Evolutionary conservation across 2,113 vertebrate genomes (phyloP), one percentile per base, ranked within the genome.

Genomic region (Alexandromys fortis): DNA sequence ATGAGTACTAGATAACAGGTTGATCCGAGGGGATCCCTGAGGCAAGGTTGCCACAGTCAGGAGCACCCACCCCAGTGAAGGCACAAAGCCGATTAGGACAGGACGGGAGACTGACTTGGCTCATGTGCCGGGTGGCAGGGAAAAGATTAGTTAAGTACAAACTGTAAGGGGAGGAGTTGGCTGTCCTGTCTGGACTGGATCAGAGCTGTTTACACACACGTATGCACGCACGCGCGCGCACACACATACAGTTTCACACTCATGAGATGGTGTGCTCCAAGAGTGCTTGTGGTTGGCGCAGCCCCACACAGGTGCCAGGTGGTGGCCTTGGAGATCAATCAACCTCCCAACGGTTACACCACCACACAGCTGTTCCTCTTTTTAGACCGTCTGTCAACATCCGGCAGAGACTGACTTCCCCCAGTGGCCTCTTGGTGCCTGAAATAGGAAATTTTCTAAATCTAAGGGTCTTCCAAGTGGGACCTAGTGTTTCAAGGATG

Each of bases 321-420:
- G 95, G 85, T 45, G 85, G 58, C 91, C 49, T 78, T 55, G 61
- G 30, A 19, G 61, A 35, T 87, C 95, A 42, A 65, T 79, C 95
- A 92, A 38, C 70, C 42, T 70, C 63, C 67, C 67, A 42, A 61
- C 24, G 26, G 58, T 58, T 76, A 63, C 42, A 47, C 35, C 49
- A 30, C 38, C 42, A 26, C 81, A n/a, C 19, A 38, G 65, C 86
- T 28, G 75, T 79, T 96, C 88, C 95, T 72, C 1, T 95, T 95
- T 95, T 96, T 73, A 91, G 72, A 35, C 86, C 35, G 72, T 88
- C 89, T 92, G 63, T 89, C 91, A 88, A 61, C 96, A 95, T 96
- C 92, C 10, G 22, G 88, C 81, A 73, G 82, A 88, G 77, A 72
- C 81, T 30, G 5, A 45, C 33, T 87, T 77, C 70, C 47, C 52